phyloP scores from a whole-genome alignment of 1,140 invertebrate species.

The Calephelis virginiensis region DNA sequence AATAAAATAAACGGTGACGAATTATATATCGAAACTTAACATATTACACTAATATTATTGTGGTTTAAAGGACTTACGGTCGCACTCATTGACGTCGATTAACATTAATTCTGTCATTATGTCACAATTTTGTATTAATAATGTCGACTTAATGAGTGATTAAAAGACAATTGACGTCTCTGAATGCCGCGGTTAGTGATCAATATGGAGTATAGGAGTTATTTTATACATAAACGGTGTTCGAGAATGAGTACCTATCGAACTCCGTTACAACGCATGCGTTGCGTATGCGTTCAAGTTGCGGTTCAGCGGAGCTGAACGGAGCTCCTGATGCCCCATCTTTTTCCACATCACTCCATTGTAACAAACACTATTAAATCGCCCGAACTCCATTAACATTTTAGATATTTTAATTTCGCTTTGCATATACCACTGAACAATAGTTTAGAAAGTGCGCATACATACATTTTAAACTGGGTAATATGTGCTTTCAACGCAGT shows the following conservation, averaged over 20 bases:
- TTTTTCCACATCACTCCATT: constrained; percentile 42
- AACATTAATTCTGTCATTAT: too few species aligned
- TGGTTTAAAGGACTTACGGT: too few species aligned
- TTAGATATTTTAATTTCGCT: constrained; percentile 42
- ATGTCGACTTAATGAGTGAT: too few species aligned
- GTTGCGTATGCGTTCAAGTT: constrained; percentile 48
- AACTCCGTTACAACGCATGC: constrained; percentile 56
- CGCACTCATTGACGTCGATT: too few species aligned
- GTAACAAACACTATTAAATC: constrained; percentile 35
- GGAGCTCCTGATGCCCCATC: constrained; percentile 45
- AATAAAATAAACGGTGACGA: too few species aligned
- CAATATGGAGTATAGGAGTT: not conserved
- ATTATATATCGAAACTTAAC: too few species aligned
- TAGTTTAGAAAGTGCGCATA: constrained; percentile 64
- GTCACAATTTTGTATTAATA: too few species aligned
- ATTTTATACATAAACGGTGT: not conserved
- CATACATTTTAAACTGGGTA: constrained; percentile 37
- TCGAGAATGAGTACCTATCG: not conserved
- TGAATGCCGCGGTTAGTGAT: too few species aligned
- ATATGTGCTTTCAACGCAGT: not conserved
- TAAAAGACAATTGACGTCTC: too few species aligned
- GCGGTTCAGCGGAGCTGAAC: constrained; percentile 72
- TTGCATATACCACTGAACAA: constrained; percentile 46
- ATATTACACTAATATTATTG: too few species aligned
- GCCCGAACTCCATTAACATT: constrained; percentile 30